Evolutionary conservation across 2,113 vertebrate species (phyloP).

Genomic region (Candoia aspera): DNA sequence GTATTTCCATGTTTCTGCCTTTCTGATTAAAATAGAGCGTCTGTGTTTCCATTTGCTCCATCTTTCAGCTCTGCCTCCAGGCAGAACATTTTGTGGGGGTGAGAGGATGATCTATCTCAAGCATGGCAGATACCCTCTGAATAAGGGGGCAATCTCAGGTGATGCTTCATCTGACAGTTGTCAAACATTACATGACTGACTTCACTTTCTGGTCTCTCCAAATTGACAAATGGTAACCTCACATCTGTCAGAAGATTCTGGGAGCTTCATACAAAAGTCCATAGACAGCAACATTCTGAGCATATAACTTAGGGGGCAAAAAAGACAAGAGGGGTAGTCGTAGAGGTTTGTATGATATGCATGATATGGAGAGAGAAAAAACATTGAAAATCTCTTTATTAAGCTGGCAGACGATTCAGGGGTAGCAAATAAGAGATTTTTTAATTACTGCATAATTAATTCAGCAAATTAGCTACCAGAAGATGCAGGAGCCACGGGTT

Average conservation of each 20-base stretch:
- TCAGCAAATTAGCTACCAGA: neutral
- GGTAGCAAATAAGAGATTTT: neutral
- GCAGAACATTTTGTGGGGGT: no score
- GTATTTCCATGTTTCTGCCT: neutral
- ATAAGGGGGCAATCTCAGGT: neutral
- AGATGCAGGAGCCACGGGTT: neutral
- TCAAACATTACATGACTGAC: neutral
- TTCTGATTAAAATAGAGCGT: neutral
- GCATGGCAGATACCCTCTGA: neutral
- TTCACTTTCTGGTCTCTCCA: constrained; percentile 19
- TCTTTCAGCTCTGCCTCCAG: neutral
- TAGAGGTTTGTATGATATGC: neutral
- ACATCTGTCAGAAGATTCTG: neutral
- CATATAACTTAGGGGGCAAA: neutral
- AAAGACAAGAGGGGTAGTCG: neutral
- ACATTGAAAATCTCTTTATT: neutral
- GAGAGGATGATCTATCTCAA: neutral
- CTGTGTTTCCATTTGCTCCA: neutral
- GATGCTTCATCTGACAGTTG: neutral
- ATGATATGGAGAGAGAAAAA: no score
- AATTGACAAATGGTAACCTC: neutral
- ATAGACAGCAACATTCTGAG: neutral
- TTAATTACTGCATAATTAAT: neutral
- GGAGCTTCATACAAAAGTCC: neutral
- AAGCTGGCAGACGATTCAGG: neutral